Evolutionary conservation across 2,113 vertebrate genomes (phyloP).

Genomic region (Nothobranchius furzeri): DNA sequence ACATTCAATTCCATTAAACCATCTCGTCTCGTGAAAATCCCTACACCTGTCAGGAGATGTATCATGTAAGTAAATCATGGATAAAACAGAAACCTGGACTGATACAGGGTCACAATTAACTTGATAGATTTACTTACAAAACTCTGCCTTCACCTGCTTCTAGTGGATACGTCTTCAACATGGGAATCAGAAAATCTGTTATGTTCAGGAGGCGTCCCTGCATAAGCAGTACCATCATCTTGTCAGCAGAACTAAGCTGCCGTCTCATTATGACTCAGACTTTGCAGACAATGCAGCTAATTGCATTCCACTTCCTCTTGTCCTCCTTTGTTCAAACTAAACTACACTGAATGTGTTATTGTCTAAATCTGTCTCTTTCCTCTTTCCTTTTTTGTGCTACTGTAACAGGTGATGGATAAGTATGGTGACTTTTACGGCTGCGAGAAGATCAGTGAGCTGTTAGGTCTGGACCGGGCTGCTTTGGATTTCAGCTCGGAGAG

Average conservation of each 20-base stretch:
- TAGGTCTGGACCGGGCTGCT: constrained; percentile 92
- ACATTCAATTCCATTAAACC: constrained; percentile 1
- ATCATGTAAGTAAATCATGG: background rate
- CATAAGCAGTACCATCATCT: constrained; percentile 2
- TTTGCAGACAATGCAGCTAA: constrained; percentile 8
- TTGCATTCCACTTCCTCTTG: background rate
- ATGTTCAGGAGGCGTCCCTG: background rate
- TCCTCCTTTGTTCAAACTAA: constrained; percentile 6
- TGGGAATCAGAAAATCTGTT: background rate
- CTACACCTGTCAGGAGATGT: background rate
- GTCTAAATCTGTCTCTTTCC: constrained; percentile 2
- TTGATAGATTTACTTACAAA: background rate
- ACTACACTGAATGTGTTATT: background rate
- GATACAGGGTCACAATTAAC: background rate
- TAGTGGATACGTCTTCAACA: background rate
- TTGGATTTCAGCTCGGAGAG: constrained; percentile 88
- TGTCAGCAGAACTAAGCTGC: constrained; percentile 6
- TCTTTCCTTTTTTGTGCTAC: background rate
- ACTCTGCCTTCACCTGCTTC: background rate
- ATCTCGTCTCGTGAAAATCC: background rate
- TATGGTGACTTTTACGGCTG: constrained; percentile 92
- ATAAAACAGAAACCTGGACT: background rate
- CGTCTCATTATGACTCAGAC: constrained; percentile 1
- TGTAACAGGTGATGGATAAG: constrained; percentile 92
- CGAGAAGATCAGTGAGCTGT: constrained; percentile 88